These are phyloP conservation scores for Allophyes oxyacanthae DNA, from an alignment of 2,888 invertebrate species.

Conservation along the genomic window DNA sequence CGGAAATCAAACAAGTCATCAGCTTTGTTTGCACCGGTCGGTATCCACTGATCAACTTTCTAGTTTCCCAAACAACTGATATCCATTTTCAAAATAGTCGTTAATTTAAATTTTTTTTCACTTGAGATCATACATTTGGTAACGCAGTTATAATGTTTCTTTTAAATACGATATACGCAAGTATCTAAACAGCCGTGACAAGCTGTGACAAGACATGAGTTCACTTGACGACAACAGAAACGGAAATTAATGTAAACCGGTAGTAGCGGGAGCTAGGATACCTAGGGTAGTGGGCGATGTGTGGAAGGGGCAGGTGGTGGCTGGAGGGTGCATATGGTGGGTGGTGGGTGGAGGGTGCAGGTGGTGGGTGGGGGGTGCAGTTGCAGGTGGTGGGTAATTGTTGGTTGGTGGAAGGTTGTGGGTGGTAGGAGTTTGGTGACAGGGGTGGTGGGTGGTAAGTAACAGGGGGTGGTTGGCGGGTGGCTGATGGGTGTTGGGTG, in stretches of 20 bases:
- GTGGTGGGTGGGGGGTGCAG: neutral
- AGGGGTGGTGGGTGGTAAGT: neutral
- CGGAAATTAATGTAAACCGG: conserved; percentile 17
- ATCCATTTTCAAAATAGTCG: neutral
- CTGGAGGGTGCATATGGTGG: no score
- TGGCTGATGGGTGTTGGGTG: no score
- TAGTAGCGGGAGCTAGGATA: neutral
- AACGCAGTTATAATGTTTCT: neutral
- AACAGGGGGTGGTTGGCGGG: neutral
- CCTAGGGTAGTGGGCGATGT: neutral
- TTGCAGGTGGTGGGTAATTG: neutral
- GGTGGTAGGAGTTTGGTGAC: no score
- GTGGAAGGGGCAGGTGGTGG: no score
- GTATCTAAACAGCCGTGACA: conserved; percentile 27
- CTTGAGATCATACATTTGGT: neutral
- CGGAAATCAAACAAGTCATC: no score
- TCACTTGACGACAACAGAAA: conserved; percentile 3
- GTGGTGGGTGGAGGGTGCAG: neutral
- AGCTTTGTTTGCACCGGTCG: conserved; percentile 9
- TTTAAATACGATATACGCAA: conserved; percentile 20
- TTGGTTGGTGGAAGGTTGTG: neutral
- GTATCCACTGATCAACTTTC: conserved; percentile 1
- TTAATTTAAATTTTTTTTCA: no score
- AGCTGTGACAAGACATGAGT: conserved; percentile 11
- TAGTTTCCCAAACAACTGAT: neutral